These are phyloP conservation scores for Epinotia ramella DNA, from an alignment of 2,888 invertebrate genomes.

Conservation along the genomic window DNA sequence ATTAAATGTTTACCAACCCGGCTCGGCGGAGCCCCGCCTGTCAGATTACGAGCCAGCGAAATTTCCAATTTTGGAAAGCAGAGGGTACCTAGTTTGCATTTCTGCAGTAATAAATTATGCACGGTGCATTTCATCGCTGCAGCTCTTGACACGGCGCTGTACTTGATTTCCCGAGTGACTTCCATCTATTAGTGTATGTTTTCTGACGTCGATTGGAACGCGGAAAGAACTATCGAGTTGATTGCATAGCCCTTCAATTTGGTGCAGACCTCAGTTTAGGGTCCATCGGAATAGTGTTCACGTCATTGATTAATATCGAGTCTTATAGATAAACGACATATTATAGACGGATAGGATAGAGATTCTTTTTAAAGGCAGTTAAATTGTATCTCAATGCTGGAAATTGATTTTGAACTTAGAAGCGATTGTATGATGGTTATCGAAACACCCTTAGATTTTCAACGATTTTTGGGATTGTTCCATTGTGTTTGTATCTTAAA, in stretches of 20 bases:
- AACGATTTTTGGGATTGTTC: no score
- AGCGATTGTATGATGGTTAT: no score
- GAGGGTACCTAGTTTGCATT: constrained; percentile 23
- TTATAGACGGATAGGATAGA: neutral
- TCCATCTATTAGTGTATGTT: constrained; percentile 36
- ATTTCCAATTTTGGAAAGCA: constrained; percentile 30
- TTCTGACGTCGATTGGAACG: constrained; percentile 10
- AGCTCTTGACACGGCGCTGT: constrained; percentile 32
- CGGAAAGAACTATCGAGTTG: constrained; percentile 10
- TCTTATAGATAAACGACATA: neutral
- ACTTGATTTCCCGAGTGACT: constrained; percentile 37
- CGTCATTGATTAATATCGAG: neutral
- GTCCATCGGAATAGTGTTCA: neutral
- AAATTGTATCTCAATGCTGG: no score
- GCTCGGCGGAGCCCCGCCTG: constrained; percentile 2
- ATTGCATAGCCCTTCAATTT: neutral
- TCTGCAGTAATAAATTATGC: constrained; percentile 43
- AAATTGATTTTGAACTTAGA: no score
- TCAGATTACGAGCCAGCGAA: constrained; percentile 30
- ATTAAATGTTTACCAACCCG: constrained; percentile 23
- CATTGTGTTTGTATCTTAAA: no score
- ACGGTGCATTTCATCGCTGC: constrained; percentile 40
- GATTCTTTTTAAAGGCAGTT: neutral
- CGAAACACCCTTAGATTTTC: no score
- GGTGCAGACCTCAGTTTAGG: neutral